Base-by-base conservation (phyloP, 2,113 vertebrate genomes). In the Beaufortia kweichowensis region DNA sequence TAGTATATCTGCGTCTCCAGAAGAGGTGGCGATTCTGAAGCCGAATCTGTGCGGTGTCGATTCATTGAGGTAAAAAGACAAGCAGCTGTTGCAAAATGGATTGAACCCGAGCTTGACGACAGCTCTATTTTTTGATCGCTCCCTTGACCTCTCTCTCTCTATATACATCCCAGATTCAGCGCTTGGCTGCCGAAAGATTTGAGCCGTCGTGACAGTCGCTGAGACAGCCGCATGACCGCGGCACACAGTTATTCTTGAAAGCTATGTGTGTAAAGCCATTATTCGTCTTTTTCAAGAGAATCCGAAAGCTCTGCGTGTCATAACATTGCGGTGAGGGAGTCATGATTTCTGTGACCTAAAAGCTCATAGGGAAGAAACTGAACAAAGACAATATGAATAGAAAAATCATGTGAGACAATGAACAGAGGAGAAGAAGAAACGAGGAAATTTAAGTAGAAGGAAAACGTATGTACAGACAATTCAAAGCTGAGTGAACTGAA, bases 301-400 rank as follows among this genome's bases (percentile, higher is more conserved):
- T 48, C 14, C 29, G 24, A 74, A 74, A 61, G 70, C 70, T 60
- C 70, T 3, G 14, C n/a, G 56, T 74, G 70, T 61, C 56, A 74
- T 12, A 74, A 74, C 70, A 61, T 15, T 23, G 70, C 26, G 24
- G 26, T 9, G 57, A 74, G 41, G 56, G 56, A 74, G 71, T 48
- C 39, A 29, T 74, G 56, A 61, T 74, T 74, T 61, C 39, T 23
- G 57, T 73, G 70, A 60, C 70, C 70, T 61, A 61, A 73, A 73
- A 73, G 26, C 17, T 28, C 21, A 41, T n/a, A 43, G n/a, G 39
- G 50, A n/a, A 53, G 14, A 17, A 57, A 59, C 17, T 29, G 70
- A 61, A 73, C 26, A 31, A 29, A 73, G 35, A 14, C 41, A 73
- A 46, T 46, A 23, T 29, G 57, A 73, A 61, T 1, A 26, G 70